Evolutionary conservation across 2,888 invertebrate species (phyloP), one percentile per base, ranked within the genome.

Genomic region (Deilephila porcellus): DNA sequence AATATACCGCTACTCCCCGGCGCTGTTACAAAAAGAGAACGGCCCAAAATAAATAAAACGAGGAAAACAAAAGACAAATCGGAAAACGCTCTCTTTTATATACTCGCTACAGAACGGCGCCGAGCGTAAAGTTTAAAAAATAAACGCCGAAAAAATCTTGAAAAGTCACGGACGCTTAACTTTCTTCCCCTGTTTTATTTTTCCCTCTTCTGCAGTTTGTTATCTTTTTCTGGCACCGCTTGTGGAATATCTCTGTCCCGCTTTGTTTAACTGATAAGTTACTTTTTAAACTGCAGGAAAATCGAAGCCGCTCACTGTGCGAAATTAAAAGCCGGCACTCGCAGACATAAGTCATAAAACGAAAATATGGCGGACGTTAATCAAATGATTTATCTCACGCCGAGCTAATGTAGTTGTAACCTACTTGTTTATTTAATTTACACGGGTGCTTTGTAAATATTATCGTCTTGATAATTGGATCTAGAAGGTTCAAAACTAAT

Each of bases 101-200:
- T 89, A 91, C 89, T 89, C 85, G 86, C 86, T 83, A 88, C 88
- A 86, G 84, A 83, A 82, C 83, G 79, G 80, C 82, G 85, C 82
- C 82, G 83, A 86, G 86, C 89, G 90, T 91, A 92, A 93, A 93
- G 83, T 93, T 93, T 92, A 91, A 93, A 94, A 94, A 93, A 93
- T 91, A 92, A 93, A 93, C 91, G 90, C 86, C 89, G 86, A 92
- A 93, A 92, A 93, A 94, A 93, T 92, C 93, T 94, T 94, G 91
- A 93, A 94, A 94, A 94, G 95, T 95, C 95, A 95, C 94, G 94
- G 95, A 92, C 93, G 94, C 94, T 95, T 95, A 95, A 94, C 94
- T 95, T 94, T 93, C 90, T 91, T 93, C 94, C 94, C 94, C 94
- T 89, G 92, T 93, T 94, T 94, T 94, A 94, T 94, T 94, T 67